Evolutionary conservation across 2,888 invertebrate species (phyloP), one percentile per base, ranked within the genome.

Genomic region (Drosophila greeni): DNA sequence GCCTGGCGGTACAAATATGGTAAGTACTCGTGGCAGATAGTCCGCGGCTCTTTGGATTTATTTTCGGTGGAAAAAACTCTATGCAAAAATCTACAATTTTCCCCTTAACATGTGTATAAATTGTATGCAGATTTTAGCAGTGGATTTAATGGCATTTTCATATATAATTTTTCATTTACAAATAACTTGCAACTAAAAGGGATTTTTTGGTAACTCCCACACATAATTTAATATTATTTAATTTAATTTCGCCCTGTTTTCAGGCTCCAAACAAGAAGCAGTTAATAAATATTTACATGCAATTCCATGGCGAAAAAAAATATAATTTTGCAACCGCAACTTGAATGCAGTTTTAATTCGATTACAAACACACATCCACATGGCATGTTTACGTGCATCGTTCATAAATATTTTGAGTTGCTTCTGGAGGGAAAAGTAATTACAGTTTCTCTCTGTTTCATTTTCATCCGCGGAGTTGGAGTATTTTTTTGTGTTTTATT

Each of bases 381-480:
- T 24, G 52, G 18, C 29, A 26, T 55, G 24, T 24, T 24, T 34
- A 53, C 55, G 18, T 36, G 34, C 53, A 12, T 12, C 18, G 18
- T 26, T 12, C 5, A 53, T 53, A 37, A 36, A 54, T 56, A 31
- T 18, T 51, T 18, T 36, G 12, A 8, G 9, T 29, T 37, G 8
- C 37, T 31, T 23, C 16, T 7, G 26, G 23, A 29, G 12, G 34
- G 14, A 16, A 33, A 42, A 40, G 33, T 58, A 36, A 59, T 58
- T 59, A 58, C 24, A 59, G 43, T 18, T n/a, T n/a, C 33, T 16
- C 42, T 29, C 11, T 11, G 26, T 52, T 29, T 52, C 8, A 36
- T 55, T 42, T 55, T 11, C n/a, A n/a, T n/a, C n/a, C 16, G 18
- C 18, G 14, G 4, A 18, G 18, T n/a, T 26, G 52, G 11, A 18